Evolutionary conservation across 1,140 invertebrate species (phyloP), one percentile per base, ranked within the genome.

Genomic region (Globodera ellingtonae): DNA sequence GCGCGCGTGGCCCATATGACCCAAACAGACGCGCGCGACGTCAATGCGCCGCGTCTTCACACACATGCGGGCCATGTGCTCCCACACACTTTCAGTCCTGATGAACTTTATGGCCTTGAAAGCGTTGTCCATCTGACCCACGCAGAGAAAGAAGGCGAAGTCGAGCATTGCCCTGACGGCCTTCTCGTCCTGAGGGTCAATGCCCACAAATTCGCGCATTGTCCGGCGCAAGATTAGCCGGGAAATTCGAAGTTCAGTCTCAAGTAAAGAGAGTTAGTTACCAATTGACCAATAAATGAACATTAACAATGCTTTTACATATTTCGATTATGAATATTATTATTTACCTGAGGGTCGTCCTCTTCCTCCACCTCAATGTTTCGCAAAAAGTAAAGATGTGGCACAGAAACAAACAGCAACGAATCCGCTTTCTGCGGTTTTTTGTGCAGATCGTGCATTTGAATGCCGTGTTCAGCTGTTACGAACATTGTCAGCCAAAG

Each of bases 71-170:
- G 97, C 97, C 89, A 99, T 93, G 88, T 95, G 97, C 75, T 94
- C 93, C 97, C 97, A 99, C 15, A 99, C 94, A 13, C 93, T 92
- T 82, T 94, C 93, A 89, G 94, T 88, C 75, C 94, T 93, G 24
- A 98, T 97, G 1, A 93, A 89, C 83, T 91, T 91, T 79, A 92
- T 92, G 1, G 95, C 93, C 87, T 95, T 95, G 85, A 98, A 97
- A 24, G 97, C 97, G 88, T 97, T 94, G 89, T 98, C 97, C 93
- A 98, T 95, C 87, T 97, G 94, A 0, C 95, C 93, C 72, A 94
- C 92, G 70, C 94, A 94, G 78, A 98, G 93, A 89, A 94, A 93
- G 87, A 94, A 96, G 84, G 95, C 94, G 89, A 98, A 98, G 89
- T 95, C 94, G n/a, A 98, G 90, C 79, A 98, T 93, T 66, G 96